Base-by-base conservation (phyloP, 2,113 vertebrate genomes). In the Tenebrosternarchus preto region DNA sequence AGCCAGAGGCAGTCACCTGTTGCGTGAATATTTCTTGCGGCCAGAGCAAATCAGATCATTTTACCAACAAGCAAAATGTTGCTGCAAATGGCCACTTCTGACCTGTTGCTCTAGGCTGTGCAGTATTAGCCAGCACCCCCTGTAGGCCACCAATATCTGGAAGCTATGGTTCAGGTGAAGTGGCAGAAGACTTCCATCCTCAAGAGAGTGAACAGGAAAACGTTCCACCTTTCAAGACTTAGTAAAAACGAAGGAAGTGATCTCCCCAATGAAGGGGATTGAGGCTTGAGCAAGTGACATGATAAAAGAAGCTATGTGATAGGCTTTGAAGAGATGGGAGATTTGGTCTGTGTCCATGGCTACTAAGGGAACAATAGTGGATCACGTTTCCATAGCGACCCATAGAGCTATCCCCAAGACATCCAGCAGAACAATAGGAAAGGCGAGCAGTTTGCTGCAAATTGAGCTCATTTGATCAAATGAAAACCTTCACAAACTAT, bases 331-430 rank as follows among this genome's bases (percentile, higher is more conserved):
- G 27, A 73, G 71, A 67, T 17, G 19, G 22, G 46, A 79, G 69
- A 72, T 70, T 72, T 24, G 22, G 72, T 77, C 74, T 61, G 84
- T 87, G 81, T 83, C 87, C 86, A 88, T 85, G 85, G 81, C 70
- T 85, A 86, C 85, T 78, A 61, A 78, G 75, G 66, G 85, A 43
- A 70, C 71, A 64, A 76, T 57, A 36, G 75, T 76, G 60, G 70
- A 77, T 80, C 68, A 77, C 25, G 85, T 88, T 88, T 81, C 87
- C 81, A 88, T 88, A 77, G 84, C 76, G 61, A 88, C 83, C 22
- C 43, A 74, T 73, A 76, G 82, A 64, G 36, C 71, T 80, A 53
- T 80, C 36, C 71, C 70, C 20, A 50, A 80, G 66, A 74, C 55
- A 15, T 82, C 78, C 17, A 61, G 22, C 68, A 60, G 72, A 61